A percentile compares a stretch with the other conserved stretches of the same genome.
These are phyloP conservation scores for Acipenser ruthenus DNA, from an alignment of 2,797 vertebrate species.

Conservation along the genomic window DNA sequence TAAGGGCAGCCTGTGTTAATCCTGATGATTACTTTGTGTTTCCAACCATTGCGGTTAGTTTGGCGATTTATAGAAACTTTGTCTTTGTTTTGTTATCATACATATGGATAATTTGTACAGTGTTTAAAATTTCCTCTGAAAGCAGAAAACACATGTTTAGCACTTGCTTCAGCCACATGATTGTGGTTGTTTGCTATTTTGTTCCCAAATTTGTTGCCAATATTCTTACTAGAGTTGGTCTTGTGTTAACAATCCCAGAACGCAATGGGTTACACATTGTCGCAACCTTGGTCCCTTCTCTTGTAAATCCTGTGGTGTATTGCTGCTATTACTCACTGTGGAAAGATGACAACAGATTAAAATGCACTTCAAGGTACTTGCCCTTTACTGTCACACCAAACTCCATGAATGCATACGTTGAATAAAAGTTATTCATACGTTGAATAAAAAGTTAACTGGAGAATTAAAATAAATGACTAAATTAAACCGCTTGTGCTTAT, in stretches of 20 bases:
- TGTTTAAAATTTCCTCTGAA: slow-evolving; percentile 37
- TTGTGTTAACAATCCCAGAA: slow-evolving; percentile 1
- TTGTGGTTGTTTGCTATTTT: slow-evolving; percentile 18
- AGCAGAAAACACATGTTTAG: slow-evolving; percentile 29
- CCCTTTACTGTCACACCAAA: too few relatives aligned
- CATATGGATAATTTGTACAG: slow-evolving; percentile 32
- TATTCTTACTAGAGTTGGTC: background rate
- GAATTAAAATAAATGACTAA: too few relatives aligned
- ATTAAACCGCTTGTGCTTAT: too few relatives aligned
- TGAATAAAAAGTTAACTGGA: too few relatives aligned
- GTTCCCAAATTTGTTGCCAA: slow-evolving; percentile 4
- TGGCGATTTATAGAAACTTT: slow-evolving; percentile 30
- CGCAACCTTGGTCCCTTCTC: slow-evolving; percentile 14
- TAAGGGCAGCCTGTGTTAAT: slow-evolving; percentile 40
- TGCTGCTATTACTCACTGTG: background rate
- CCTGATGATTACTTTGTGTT: slow-evolving; percentile 36
- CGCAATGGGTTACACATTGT: slow-evolving; percentile 2
- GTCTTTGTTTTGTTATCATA: slow-evolving; percentile 34
- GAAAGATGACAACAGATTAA: too few relatives aligned
- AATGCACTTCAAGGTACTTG: too few relatives aligned
- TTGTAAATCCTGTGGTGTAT: slow-evolving; percentile 21
- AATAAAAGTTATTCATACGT: too few relatives aligned
- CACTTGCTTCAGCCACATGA: slow-evolving; percentile 29
- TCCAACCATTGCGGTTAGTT: slow-evolving; percentile 30
- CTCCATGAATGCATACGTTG: too few relatives aligned